Evolutionary conservation across 2,797 vertebrate species (phyloP), one percentile per base, ranked within the genome.

Genomic region (Microcaecilia unicolor): DNA sequence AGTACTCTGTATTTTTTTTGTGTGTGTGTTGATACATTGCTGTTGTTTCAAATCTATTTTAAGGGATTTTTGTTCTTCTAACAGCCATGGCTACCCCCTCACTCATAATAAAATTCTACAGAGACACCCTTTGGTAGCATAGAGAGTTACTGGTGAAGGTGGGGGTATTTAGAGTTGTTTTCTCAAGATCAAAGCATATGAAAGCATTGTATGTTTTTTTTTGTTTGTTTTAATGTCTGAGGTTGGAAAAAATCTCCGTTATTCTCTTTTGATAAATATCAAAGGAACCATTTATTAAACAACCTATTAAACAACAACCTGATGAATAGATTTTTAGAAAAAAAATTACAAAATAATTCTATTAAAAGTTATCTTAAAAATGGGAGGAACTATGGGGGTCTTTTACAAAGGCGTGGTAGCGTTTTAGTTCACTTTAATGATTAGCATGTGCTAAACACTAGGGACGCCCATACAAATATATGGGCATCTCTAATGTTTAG

Each of bases 51-150:
- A 28, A 39, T 33, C 15, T 18, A 46, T 36, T 28, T 46, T 46
- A n/a, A 46, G 25, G 17, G 15, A n/a, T 7, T 36, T 34, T 39
- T 46, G 36, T 46, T 38, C 34, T 36, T 46, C 36, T 46, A 46
- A 28, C 4, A 10, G 17, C 21, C 7, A 33, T 19, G 30, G 33
- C 32, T 15, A 22, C 8, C 17, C n/a, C n/a, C 12, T 7, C 19
- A 28, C 19, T n/a, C n/a, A 32, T 18, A 15, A 9, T 38, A 12
- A 10, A 23, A 8, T 17, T 37, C 48, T 28, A 30, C 18, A 34
- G 25, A 46, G 5, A 48, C 36, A 37, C 14, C 32, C 15, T 12
- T 40, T 34, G 22, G 8, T 19, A 13, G 48, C 12, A 22, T 38
- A 25, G 25, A 34, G 35, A 32, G 38, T 32, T 29, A 25, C 29